These are phyloP conservation scores for Nothocercus nigrocapillus DNA, from an alignment of 2,113 vertebrate species.

Conservation along the genomic window DNA sequence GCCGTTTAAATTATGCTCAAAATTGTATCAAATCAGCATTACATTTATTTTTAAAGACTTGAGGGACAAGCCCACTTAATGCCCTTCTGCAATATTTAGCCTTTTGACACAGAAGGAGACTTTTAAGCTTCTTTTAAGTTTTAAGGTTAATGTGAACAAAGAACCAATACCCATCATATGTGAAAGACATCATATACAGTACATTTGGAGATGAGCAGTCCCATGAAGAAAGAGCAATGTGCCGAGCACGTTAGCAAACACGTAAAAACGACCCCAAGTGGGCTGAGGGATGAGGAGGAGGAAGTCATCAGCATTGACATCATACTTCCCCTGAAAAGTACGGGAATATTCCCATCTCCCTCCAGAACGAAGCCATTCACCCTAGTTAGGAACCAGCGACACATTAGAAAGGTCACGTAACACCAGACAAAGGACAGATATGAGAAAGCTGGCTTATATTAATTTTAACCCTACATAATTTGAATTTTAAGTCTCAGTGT, in stretches of 20 bases:
- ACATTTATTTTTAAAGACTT: neutral
- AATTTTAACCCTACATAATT: neutral
- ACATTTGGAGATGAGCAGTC: neutral
- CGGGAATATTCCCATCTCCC: neutral
- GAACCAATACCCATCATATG: accelerated
- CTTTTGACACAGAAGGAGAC: neutral
- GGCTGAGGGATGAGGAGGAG: neutral
- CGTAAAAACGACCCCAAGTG: neutral
- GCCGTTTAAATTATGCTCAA: neutral
- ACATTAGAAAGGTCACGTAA: neutral
- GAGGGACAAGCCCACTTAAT: neutral
- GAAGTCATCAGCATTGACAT: neutral
- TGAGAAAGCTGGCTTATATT: neutral
- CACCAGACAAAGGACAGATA: neutral
- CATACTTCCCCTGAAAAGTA: neutral
- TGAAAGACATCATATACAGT: neutral
- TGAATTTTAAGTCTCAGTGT: neutral
- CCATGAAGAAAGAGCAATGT: neutral
- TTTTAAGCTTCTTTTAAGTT: neutral
- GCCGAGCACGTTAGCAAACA: neutral
- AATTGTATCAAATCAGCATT: constrained; percentile 1
- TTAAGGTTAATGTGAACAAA: neutral
- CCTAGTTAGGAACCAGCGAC: neutral
- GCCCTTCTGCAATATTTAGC: neutral
- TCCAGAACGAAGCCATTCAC: neutral